Conservation (phyloP, 2,113 vertebrate genomes). For the Pseudois nayaur region DNA sequence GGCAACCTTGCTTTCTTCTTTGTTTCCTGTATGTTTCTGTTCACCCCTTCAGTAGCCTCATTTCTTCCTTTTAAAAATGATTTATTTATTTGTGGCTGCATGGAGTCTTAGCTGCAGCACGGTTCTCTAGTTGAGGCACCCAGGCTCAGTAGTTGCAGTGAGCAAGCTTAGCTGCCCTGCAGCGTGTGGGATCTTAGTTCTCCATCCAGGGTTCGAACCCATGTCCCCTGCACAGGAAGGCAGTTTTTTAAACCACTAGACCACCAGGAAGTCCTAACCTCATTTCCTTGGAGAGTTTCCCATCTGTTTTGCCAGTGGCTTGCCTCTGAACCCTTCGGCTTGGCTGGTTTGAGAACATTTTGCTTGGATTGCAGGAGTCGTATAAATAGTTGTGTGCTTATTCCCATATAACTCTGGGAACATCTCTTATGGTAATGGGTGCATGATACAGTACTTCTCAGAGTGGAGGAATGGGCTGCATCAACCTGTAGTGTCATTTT, state of each 20-base stretch:
- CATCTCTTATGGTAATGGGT: constrained; percentile 31
- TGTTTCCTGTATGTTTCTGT: constrained; percentile 45
- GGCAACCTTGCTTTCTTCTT: constrained; percentile 13
- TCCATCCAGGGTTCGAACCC: not conserved
- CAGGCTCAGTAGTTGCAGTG: not conserved
- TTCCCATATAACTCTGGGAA: constrained; percentile 35
- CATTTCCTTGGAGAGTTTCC: constrained; percentile 43
- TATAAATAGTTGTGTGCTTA: constrained; percentile 49
- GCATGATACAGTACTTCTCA: constrained; percentile 35
- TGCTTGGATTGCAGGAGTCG: constrained; percentile 14
- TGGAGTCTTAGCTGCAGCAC: not conserved
- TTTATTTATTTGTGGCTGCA: not conserved
- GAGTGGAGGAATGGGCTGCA: constrained; percentile 49
- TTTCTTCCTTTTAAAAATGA: not conserved
- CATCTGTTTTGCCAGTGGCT: constrained; percentile 43
- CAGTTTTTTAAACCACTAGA: not conserved
- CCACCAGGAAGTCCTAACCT: not conserved
- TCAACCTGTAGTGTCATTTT: constrained; percentile 55
- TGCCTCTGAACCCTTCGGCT: not conserved
- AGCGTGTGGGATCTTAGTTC: not conserved
- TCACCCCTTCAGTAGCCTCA: constrained; percentile 48
- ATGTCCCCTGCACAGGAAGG: not conserved
- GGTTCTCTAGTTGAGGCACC: not conserved
- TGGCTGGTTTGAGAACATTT: constrained; percentile 30
- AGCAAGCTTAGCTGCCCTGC: not conserved